A percentile compares a stretch with the other conserved stretches of the same genome.
Evolutionary conservation across 2,113 vertebrate genomes (phyloP).

Genomic region (Scopus umbretta): DNA sequence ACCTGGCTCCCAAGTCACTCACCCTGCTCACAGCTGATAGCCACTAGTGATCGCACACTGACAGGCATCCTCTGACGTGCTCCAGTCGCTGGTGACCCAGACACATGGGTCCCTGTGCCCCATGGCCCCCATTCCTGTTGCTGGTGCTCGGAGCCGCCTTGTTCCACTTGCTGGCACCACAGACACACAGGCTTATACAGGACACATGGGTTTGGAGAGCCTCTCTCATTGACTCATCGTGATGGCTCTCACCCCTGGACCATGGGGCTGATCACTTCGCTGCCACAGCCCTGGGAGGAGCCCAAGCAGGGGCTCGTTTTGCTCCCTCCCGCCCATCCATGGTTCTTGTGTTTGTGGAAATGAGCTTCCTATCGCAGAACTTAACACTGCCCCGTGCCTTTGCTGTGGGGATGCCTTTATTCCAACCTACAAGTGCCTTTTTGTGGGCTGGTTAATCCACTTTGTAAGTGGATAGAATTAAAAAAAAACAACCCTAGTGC

Average conservation of each 20-base stretch:
- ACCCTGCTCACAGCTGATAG: background rate
- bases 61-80: fast-evolving
- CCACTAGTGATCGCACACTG: background rate
- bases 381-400: background rate
- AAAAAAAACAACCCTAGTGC: background rate
- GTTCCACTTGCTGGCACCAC: background rate
- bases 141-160: background rate
- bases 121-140: no score
- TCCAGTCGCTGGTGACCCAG: background rate
- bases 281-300: background rate
- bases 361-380: background rate
- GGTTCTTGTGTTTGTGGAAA: background rate
- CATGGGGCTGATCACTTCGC: background rate
- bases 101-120: background rate
- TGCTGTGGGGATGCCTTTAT: background rate
- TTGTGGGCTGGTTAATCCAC: background rate
- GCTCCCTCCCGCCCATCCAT: fast-evolving
- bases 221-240: no score
- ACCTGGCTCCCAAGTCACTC: background rate
- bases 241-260: background rate
- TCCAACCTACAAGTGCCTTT: background rate
- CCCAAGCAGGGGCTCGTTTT: background rate
- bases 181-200: background rate
- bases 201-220: background rate
- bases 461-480: background rate